Evolutionary conservation across 2,888 invertebrate genomes (phyloP).

Genomic region (Euzophera pinguis): DNA sequence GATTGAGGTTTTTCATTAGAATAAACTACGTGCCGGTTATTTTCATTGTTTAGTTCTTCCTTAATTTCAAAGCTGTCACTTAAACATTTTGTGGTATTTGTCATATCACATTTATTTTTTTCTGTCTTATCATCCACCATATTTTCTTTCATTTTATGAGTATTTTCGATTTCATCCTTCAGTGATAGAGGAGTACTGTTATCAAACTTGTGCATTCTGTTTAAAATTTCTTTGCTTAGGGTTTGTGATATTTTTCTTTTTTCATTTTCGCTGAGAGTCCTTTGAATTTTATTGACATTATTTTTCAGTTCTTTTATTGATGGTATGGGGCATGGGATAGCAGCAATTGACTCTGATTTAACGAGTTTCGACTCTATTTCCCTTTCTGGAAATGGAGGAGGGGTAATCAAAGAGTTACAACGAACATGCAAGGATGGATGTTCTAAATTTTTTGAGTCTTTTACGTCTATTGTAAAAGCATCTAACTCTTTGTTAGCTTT

Average conservation of each 20-base stretch:
- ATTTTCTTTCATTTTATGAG: slow-evolving; percentile 44
- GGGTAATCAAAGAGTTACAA: slow-evolving; percentile 77
- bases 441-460: slow-evolving; percentile 46
- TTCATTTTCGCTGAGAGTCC: slow-evolving; percentile 82
- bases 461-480: slow-evolving; percentile 83
- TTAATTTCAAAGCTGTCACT: slow-evolving; percentile 21
- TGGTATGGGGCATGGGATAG: slow-evolving; percentile 65
- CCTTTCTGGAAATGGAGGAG: slow-evolving; percentile 53
- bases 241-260: slow-evolving; percentile 86
- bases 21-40: slow-evolving; percentile 45
- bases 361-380: slow-evolving; percentile 56
- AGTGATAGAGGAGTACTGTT: slow-evolving; percentile 35
- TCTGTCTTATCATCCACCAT: background rate
- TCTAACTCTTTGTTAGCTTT: slow-evolving; percentile 58
- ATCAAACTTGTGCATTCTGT: slow-evolving; percentile 78
- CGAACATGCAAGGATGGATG: slow-evolving; percentile 75
- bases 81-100: background rate
- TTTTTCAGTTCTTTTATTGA: slow-evolving; percentile 70
- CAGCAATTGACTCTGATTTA: slow-evolving; percentile 80
- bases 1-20: slow-evolving; percentile 58
- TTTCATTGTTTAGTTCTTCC: slow-evolving; percentile 74
- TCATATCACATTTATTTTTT: background rate
- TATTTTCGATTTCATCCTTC: slow-evolving; percentile 80
- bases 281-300: slow-evolving; percentile 71
- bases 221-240: slow-evolving; percentile 85